Conservation (phyloP, 2,113 vertebrate species). For the Colistium nudipinnis region DNA sequence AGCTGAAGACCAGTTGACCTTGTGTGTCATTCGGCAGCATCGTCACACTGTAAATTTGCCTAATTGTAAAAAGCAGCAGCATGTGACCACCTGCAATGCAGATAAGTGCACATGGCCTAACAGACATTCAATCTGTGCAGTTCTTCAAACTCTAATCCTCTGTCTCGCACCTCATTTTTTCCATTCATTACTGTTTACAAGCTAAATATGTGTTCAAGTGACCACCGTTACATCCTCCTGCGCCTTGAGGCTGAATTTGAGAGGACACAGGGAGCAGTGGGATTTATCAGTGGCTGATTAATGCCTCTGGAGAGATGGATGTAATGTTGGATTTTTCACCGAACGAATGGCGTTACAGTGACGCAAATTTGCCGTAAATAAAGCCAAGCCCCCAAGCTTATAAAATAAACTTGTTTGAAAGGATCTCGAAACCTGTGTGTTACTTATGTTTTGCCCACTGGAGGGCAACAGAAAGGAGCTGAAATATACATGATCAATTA, state of each 20-base stretch:
- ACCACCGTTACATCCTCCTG: background rate
- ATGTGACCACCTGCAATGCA: constrained; percentile 7
- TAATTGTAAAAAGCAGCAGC: background rate
- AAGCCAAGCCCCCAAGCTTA: no score
- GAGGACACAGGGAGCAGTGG: background rate
- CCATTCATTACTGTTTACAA: background rate
- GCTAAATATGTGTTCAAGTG: background rate
- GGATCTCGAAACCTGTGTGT: no score
- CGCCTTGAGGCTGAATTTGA: background rate
- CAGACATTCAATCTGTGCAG: background rate
- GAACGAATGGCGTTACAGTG: no score
- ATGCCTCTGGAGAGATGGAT: no score
- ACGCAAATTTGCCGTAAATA: no score
- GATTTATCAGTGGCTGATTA: background rate
- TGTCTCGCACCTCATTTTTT: background rate
- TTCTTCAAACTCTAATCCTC: background rate
- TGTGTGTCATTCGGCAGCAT: background rate
- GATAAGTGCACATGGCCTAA: background rate
- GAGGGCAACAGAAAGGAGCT: no score
- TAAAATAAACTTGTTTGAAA: no score
- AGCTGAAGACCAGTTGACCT: background rate
- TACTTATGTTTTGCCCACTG: no score
- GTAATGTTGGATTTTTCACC: no score
- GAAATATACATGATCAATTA: no score
- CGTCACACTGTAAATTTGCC: background rate